A percentile compares a stretch with the other conserved stretches of the same genome.
Evolutionary conservation across 2,113 vertebrate genomes (phyloP).

Genomic region (Macquaria australasica): DNA sequence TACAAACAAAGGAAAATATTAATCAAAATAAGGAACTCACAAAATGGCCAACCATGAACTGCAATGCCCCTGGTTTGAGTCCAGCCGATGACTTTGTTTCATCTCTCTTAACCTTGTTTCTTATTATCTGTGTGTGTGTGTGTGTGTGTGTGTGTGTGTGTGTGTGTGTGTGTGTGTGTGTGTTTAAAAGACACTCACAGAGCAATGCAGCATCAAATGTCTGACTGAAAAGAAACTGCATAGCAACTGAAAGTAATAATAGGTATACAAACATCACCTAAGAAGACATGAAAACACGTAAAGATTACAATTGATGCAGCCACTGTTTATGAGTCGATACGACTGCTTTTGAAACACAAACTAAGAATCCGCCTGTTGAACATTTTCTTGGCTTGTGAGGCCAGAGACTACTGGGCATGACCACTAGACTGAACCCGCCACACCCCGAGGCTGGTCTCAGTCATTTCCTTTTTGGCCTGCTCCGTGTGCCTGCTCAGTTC

Average conservation of each 20-base stretch:
- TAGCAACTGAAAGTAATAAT: not conserved
- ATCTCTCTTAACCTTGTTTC: not conserved
- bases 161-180: too few relatives aligned
- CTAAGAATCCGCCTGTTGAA: not conserved
- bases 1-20: not conserved
- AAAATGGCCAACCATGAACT: not conserved
- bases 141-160: too few relatives aligned
- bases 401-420: constrained; percentile 28
- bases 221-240: not conserved
- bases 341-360: not conserved
- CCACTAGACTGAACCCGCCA: constrained; percentile 32
- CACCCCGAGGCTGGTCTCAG: constrained; percentile 50
- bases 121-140: not conserved
- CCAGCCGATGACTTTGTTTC: accelerated
- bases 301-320: not conserved
- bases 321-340: not conserved
- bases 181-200: not conserved
- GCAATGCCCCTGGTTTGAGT: not conserved
- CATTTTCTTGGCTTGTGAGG: constrained; percentile 9
- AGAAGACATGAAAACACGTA: not conserved
- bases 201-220: not conserved
- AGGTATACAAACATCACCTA: not conserved
- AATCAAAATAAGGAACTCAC: not conserved
- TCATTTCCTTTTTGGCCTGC: constrained; percentile 70
- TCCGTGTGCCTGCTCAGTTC: constrained; percentile 5